These are phyloP conservation scores for Rhodeus uyekii DNA, from an alignment of 2,797 vertebrate genomes.

Conservation along the genomic window DNA sequence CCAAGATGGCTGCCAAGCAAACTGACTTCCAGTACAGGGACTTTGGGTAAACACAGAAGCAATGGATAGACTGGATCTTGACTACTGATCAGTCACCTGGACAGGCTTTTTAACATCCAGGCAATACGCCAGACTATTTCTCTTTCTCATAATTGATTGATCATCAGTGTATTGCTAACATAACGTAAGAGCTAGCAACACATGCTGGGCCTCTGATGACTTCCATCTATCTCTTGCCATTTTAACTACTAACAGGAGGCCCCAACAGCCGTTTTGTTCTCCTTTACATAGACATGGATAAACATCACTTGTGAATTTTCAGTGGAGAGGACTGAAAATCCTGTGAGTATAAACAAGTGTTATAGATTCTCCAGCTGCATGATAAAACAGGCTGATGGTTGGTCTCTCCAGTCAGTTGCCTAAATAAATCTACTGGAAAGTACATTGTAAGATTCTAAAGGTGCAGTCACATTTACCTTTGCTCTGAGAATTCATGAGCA, in stretches of 20 bases:
- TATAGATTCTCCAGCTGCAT: neutral
- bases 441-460: neutral
- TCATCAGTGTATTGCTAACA: constrained; percentile 25
- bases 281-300: neutral
- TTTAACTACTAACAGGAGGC: constrained; percentile 15
- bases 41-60: neutral
- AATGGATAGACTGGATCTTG: constrained; percentile 4
- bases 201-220: constrained; percentile 41
- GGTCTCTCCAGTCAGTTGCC: neutral
- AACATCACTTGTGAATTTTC: neutral
- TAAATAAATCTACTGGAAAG: neutral
- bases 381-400: neutral
- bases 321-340: neutral
- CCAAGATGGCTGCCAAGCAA: neutral
- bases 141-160: constrained; percentile 20
- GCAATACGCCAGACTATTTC: constrained; percentile 41
- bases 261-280: neutral
- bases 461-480: neutral
- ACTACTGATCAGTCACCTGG: constrained; percentile 49
- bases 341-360: constrained; percentile 24
- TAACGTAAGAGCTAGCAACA: constrained; percentile 4
- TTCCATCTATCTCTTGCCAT: constrained; percentile 43
- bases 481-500: neutral
- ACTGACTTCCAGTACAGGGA: neutral
- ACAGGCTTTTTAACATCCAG: constrained; percentile 51